phyloP scores from a whole-genome alignment of 1,140 invertebrate genomes.

The Drosophila nigrodunni region DNA sequence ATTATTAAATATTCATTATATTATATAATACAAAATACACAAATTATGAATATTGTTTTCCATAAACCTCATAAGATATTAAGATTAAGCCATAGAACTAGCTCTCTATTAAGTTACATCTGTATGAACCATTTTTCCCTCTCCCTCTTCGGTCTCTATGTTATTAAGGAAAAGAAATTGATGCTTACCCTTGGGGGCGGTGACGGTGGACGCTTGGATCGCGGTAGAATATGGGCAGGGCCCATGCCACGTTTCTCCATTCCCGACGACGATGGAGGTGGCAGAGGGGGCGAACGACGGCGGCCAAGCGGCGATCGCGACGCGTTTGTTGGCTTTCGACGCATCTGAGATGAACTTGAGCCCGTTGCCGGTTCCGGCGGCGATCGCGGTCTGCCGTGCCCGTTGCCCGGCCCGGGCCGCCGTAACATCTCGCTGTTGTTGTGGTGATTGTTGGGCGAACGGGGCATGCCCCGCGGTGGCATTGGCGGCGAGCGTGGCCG shows the following conservation, averaged over 20 bases:
- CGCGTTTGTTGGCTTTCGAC: constrained; percentile 70
- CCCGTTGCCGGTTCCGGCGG: constrained; percentile 71
- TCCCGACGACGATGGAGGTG: constrained; percentile 55
- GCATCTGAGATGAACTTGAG: constrained; percentile 63
- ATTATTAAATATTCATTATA: too few species aligned
- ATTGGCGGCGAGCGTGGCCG: constrained; percentile 77
- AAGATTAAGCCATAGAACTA: too few species aligned
- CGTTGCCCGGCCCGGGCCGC: constrained; percentile 72
- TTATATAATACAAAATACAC: too few species aligned
- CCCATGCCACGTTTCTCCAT: constrained; percentile 60
- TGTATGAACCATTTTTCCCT: too few species aligned
- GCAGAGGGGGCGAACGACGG: constrained; percentile 70
- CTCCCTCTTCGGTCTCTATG: too few species aligned
- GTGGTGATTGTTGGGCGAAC: constrained; percentile 74
- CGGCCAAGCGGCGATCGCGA: constrained; percentile 76
- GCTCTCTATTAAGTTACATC: too few species aligned
- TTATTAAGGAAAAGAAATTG: neutral
- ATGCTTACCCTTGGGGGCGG: constrained; percentile 82
- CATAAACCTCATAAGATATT: too few species aligned
- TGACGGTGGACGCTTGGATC: constrained; percentile 84
- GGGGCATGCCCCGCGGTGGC: constrained; percentile 59
- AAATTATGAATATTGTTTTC: too few species aligned
- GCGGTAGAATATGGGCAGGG: constrained; percentile 73
- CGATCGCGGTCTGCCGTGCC: constrained; percentile 74
- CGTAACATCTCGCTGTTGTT: constrained; percentile 66